Evolutionary conservation across 2,888 invertebrate species (phyloP).

Genomic region (Lepidocyrtinus sp.): DNA sequence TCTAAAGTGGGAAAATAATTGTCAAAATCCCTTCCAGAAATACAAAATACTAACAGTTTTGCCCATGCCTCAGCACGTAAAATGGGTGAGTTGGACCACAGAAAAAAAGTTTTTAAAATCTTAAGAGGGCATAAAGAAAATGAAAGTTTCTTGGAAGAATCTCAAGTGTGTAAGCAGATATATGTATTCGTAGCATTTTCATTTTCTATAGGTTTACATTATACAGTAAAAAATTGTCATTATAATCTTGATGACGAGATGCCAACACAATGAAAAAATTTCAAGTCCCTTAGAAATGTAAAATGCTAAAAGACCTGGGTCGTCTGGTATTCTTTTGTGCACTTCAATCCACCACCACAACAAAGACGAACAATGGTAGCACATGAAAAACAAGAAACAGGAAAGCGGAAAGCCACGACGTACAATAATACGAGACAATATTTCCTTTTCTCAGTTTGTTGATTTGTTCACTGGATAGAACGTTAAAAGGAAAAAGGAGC

Average conservation of each 20-base stretch:
- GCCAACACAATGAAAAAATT: not conserved
- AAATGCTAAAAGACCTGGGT: no score
- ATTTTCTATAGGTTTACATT: no score
- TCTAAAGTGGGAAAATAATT: no score
- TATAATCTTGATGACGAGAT: not conserved
- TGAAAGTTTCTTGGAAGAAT: not conserved
- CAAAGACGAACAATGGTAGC: not conserved
- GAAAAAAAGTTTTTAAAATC: no score
- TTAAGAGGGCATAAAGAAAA: not conserved
- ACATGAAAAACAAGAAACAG: not conserved
- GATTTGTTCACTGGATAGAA: not conserved
- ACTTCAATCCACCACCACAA: not conserved
- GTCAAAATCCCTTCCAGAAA: no score
- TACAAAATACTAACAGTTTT: no score
- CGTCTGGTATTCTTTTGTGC: no score
- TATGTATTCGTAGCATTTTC: no score
- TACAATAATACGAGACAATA: no score
- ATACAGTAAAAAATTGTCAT: not conserved
- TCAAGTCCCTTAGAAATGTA: not conserved
- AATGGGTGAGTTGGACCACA: no score
- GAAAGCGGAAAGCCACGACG: slow-evolving; percentile 14
- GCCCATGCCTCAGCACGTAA: no score
- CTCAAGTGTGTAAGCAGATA: not conserved
- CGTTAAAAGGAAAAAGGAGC: slow-evolving; percentile 1
- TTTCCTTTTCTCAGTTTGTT: not conserved